Evolutionary conservation across 2,113 vertebrate genomes (phyloP).

Genomic region (Oryctolagus cuniculus): mOryCun1.1 NC_091445.1:9300001-9300500

Average conservation of each 20-base stretch:
- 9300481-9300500: background rate
- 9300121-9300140: background rate
- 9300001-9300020: background rate
- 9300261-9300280: background rate
- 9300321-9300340: too few relatives aligned
- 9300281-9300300: background rate
- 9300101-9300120: background rate
- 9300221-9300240: conserved; percentile 20
- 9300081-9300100: background rate
- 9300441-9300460: too few relatives aligned
- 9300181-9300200: background rate
- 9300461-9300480: background rate
- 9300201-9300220: background rate
- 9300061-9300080: background rate
- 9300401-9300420: too few relatives aligned
- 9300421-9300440: background rate
- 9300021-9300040: background rate
- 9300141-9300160: background rate
- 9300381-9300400: too few relatives aligned
- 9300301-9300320: too few relatives aligned
- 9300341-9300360: too few relatives aligned
- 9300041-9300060: background rate
- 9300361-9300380: too few relatives aligned
- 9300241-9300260: background rate
- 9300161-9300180: background rate